These are phyloP conservation scores for Phlogophora meticulosa DNA, from an alignment of 2,888 invertebrate genomes.

Conservation along the genomic window DNA sequence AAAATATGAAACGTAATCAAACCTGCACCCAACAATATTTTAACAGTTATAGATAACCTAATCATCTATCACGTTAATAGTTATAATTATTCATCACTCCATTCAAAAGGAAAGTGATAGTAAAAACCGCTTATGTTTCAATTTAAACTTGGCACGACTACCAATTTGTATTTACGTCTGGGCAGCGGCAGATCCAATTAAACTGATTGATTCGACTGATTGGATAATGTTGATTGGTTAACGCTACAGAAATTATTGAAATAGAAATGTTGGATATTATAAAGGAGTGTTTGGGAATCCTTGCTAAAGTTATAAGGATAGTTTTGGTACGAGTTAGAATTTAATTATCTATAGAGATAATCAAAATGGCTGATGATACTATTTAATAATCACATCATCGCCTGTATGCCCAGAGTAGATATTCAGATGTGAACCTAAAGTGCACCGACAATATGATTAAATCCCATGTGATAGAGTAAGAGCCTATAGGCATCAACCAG, in stretches of 20 bases:
- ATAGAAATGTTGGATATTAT: slow-evolving; percentile 20
- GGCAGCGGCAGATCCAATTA: slow-evolving; percentile 48
- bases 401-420: too few relatives aligned
- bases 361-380: not conserved
- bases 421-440: too few relatives aligned
- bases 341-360: slow-evolving; percentile 6
- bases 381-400: too few relatives aligned
- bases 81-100: slow-evolving; percentile 39
- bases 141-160: slow-evolving; percentile 57
- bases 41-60: slow-evolving; percentile 22
- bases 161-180: slow-evolving; percentile 54
- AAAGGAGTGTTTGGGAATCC: slow-evolving; percentile 11
- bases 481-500: too few relatives aligned
- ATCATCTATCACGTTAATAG: slow-evolving; percentile 40
- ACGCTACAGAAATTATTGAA: slow-evolving; percentile 36
- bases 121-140: slow-evolving; percentile 56
- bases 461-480: too few relatives aligned
- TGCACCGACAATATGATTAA: too few relatives aligned
- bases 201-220: slow-evolving; percentile 57
- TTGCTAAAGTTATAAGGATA: not conserved
- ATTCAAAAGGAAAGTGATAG: slow-evolving; percentile 39
- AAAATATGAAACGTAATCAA: slow-evolving; percentile 22
- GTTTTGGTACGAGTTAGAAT: slow-evolving; percentile 9
- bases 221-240: slow-evolving; percentile 58
- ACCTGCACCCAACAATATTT: slow-evolving; percentile 17